Percentiles rank a stretch among this genome's conserved stretches.
These are phyloP conservation scores for Rhyzopertha dominica DNA, from an alignment of 1,140 invertebrate species.

Conservation along the genomic window DNA sequence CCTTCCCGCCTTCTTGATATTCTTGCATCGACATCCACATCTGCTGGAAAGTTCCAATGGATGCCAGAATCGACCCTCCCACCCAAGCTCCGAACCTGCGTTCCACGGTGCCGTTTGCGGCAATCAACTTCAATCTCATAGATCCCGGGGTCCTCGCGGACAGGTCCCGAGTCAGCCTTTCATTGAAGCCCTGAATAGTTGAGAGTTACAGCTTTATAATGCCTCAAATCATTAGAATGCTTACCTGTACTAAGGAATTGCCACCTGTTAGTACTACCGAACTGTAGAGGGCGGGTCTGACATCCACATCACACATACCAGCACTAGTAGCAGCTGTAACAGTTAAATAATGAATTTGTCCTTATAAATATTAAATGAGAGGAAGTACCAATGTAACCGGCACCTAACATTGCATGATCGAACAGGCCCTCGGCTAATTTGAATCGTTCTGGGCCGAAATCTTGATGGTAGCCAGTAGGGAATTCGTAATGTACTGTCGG, in stretches of 20 bases:
- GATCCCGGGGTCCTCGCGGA: constrained; percentile 83
- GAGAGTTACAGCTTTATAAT: constrained; percentile 51
- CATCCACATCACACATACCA: constrained; percentile 92
- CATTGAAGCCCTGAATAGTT: constrained; percentile 74
- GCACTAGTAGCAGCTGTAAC: constrained; percentile 79
- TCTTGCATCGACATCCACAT: constrained; percentile 98
- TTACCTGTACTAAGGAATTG: constrained; percentile 72
- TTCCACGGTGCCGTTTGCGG: constrained; percentile 77
- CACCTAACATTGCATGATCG: constrained; percentile 75
- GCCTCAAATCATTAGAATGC: too few relatives aligned
- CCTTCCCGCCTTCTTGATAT: constrained; percentile 91
- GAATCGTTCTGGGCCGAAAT: constrained; percentile 84
- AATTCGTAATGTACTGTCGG: constrained; percentile 90
- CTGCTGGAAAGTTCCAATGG: constrained; percentile 93
- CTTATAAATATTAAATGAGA: too few relatives aligned
- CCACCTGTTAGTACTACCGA: constrained; percentile 88
- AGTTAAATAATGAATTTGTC: constrained; percentile 46
- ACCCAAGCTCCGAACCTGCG: constrained; percentile 92
- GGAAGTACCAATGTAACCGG: constrained; percentile 63
- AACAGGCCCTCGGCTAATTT: constrained; percentile 88
- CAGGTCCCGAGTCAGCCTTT: constrained; percentile 84
- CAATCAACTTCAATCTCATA: constrained; percentile 81
- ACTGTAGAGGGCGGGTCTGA: constrained; percentile 84
- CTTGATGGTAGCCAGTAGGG: constrained; percentile 89
- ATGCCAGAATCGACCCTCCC: constrained; percentile 92